Evolutionary conservation across 2,113 vertebrate genomes (phyloP).

Genomic region (Oreochromis tanganicae): DNA sequence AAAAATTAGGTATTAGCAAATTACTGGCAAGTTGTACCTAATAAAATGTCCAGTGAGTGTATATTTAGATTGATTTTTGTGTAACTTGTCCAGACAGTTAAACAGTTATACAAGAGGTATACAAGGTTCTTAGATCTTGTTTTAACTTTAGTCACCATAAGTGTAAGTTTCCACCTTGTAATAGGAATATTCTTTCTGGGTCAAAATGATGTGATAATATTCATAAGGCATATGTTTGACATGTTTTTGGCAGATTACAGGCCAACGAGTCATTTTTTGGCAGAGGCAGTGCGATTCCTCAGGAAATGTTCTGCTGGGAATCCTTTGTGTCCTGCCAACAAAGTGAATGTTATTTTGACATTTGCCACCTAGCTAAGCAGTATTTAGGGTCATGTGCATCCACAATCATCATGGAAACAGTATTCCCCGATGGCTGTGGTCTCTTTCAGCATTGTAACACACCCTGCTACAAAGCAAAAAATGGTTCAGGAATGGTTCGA

Average conservation of each 20-base stretch:
- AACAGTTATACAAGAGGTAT: not conserved
- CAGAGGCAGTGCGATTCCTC: not conserved
- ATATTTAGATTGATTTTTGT: not conserved
- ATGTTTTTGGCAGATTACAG: fast-evolving
- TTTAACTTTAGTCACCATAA: not conserved
- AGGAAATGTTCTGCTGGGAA: not conserved
- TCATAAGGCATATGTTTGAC: not conserved
- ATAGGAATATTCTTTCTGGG: not conserved
- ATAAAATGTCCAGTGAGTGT: not conserved
- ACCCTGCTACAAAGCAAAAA: not conserved
- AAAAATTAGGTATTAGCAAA: not conserved
- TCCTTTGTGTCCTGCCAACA: not conserved
- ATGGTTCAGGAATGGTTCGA: not conserved
- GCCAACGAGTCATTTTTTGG: not conserved
- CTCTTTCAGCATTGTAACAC: not conserved
- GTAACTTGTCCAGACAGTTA: not conserved
- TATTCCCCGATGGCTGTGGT: not conserved
- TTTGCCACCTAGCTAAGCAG: not conserved
- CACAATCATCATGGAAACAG: not conserved
- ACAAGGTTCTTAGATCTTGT: not conserved
- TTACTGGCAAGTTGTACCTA: not conserved
- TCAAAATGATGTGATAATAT: not conserved
- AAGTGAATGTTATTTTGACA: not conserved
- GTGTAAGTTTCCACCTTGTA: not conserved
- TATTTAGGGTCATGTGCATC: not conserved